These are phyloP conservation scores for Heliconius hermathena DNA, from an alignment of 1,140 invertebrate species.

Conservation along the genomic window DNA sequence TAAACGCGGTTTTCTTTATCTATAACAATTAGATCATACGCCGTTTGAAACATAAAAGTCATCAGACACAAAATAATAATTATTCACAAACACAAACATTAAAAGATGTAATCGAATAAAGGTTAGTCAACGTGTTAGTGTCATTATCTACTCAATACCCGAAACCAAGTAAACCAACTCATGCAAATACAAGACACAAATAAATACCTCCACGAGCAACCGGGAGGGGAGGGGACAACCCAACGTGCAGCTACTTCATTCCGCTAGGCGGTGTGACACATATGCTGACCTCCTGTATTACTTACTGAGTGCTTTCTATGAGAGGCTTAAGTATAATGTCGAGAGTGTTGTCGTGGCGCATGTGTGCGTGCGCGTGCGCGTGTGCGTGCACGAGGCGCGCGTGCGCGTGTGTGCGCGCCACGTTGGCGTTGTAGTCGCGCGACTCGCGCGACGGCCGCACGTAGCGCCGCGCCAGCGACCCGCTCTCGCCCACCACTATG, in stretches of 20 bases:
- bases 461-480: slow-evolving; percentile 74
- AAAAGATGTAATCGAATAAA: slow-evolving; percentile 38
- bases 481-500: slow-evolving; percentile 78
- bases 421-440: slow-evolving; percentile 78
- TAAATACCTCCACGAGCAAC: slow-evolving; percentile 51
- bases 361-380: slow-evolving; percentile 48
- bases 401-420: slow-evolving; percentile 71
- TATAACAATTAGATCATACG: not conserved
- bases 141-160: slow-evolving; percentile 24
- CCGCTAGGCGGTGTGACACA: slow-evolving; percentile 68
- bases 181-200: slow-evolving; percentile 54
- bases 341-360: slow-evolving; percentile 80
- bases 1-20: slow-evolving; percentile 17
- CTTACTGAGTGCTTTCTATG: slow-evolving; percentile 82
- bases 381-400: slow-evolving; percentile 64
- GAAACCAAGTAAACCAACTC: slow-evolving; percentile 46
- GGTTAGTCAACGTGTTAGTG: slow-evolving; percentile 69
- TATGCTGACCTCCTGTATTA: slow-evolving; percentile 56
- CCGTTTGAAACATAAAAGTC: not conserved
- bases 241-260: slow-evolving; percentile 73
- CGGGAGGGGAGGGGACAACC: slow-evolving; percentile 53
- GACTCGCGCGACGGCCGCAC: slow-evolving; percentile 62
- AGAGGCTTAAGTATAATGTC: slow-evolving; percentile 82
- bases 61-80: slow-evolving; percentile 38
- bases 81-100: slow-evolving; percentile 47